A percentile compares a stretch with the other conserved stretches of the same genome.
Conservation (phyloP, 2,113 vertebrate genomes). For the Psammodynastes pulverulentus region DNA sequence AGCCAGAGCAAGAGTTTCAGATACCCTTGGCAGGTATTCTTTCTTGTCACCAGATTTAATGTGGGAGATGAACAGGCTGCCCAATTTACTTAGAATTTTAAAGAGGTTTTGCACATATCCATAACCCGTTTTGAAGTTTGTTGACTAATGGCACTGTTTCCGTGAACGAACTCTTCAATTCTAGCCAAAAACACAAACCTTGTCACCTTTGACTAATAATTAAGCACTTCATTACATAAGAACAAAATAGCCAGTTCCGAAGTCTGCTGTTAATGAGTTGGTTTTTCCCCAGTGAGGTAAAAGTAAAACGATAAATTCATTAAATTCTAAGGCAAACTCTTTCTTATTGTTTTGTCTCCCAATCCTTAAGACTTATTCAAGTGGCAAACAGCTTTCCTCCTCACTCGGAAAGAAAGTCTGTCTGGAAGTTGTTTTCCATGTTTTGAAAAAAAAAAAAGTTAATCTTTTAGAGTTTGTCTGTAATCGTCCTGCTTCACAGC, state of each 20-base stretch:
- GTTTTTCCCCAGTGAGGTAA: constrained; percentile 10
- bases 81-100: not conserved
- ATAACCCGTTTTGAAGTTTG: not conserved
- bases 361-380: not conserved
- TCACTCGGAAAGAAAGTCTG: not conserved
- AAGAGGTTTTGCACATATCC: too few relatives aligned
- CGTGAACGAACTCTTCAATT: not conserved
- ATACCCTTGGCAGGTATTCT: not conserved
- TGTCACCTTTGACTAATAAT: constrained; percentile 27
- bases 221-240: constrained; percentile 52
- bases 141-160: not conserved
- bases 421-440: not conserved
- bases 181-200: rapidly evolving
- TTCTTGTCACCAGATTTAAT: not conserved
- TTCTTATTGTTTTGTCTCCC: rapidly evolving
- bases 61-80: not conserved
- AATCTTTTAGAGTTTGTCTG: not conserved
- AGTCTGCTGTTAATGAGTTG: constrained; percentile 62
- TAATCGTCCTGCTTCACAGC: not conserved
- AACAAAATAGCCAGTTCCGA: constrained; percentile 20
- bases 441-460: not conserved
- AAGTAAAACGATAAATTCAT: constrained; percentile 29
- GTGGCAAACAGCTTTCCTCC: not conserved
- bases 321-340: constrained; percentile 38
- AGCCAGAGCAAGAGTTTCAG: not conserved